Conservation (phyloP, 2,888 invertebrate species). For the Diarsia dahlii region DNA sequence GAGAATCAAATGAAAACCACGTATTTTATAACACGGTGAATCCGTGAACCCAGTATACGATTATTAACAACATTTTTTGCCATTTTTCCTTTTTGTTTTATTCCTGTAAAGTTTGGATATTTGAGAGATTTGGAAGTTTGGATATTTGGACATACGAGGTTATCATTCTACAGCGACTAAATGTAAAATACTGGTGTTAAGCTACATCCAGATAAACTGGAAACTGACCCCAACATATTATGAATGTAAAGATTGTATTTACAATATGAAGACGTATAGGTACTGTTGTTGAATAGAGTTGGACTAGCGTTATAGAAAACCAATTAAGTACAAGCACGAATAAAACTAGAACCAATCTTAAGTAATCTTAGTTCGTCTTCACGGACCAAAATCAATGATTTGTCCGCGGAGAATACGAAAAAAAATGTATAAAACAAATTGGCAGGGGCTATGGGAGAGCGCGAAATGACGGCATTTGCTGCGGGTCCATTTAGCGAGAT, state of each 20-base stretch:
- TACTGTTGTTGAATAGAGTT: background rate
- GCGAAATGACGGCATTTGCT: slow-evolving; percentile 73
- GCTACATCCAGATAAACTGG: too few relatives aligned
- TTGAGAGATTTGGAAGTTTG: too few relatives aligned
- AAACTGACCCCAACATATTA: background rate
- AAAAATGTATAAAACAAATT: slow-evolving; percentile 78
- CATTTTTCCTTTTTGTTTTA: too few relatives aligned
- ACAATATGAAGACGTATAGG: too few relatives aligned
- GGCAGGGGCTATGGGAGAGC: slow-evolving; percentile 73
- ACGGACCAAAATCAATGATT: slow-evolving; percentile 73
- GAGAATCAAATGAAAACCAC: too few relatives aligned
- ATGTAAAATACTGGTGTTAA: too few relatives aligned
- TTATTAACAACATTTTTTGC: too few relatives aligned
- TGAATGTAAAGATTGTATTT: background rate
- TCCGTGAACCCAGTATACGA: too few relatives aligned
- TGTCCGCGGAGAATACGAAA: slow-evolving; percentile 63
- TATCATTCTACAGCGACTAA: too few relatives aligned
- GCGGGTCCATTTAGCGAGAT: slow-evolving; percentile 82
- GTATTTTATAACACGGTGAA: too few relatives aligned
- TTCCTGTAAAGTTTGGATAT: too few relatives aligned
- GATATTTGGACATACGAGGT: too few relatives aligned
- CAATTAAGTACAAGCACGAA: background rate
- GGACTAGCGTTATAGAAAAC: slow-evolving; percentile 5
- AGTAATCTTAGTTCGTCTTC: slow-evolving; percentile 13
- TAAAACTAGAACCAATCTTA: background rate